Conservation (phyloP, 2,888 invertebrate genomes). For the Horisme vitalbata region DNA sequence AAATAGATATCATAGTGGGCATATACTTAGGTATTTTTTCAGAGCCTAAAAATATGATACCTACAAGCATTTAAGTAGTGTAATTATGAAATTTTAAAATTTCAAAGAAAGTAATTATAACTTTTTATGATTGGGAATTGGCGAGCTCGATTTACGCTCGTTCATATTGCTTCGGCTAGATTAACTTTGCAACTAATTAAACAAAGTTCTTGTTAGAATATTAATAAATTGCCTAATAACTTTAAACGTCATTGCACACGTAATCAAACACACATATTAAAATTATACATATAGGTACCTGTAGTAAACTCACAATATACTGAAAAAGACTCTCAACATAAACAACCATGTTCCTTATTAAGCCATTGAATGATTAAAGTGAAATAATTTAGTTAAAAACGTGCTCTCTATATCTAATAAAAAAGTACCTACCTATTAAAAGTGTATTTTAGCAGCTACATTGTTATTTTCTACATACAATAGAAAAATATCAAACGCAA, state of each 20-base stretch:
- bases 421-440: not conserved
- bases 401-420: not conserved
- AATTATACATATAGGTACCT: not conserved
- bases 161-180: constrained; percentile 17
- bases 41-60: too few relatives aligned
- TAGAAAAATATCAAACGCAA: constrained; percentile 18
- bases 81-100: not conserved
- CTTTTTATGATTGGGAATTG: constrained; percentile 26
- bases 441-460: constrained; percentile 18
- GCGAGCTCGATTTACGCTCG: constrained; percentile 19
- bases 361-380: too few relatives aligned
- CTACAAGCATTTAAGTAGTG: too few relatives aligned
- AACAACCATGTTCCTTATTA: too few relatives aligned
- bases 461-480: constrained; percentile 24
- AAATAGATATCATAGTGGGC: too few relatives aligned
- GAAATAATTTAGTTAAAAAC: not conserved
- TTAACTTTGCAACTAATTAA: constrained; percentile 27
- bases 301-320: too few relatives aligned
- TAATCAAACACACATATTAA: too few relatives aligned
- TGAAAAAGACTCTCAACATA: too few relatives aligned
- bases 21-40: too few relatives aligned
- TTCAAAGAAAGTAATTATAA: constrained; percentile 24
- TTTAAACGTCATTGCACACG: too few relatives aligned
- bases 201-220: constrained; percentile 21
- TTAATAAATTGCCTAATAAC: constrained; percentile 14